These are phyloP conservation scores for Episyrphus balteatus DNA, from an alignment of 1,140 invertebrate species.

Conservation along the genomic window DNA sequence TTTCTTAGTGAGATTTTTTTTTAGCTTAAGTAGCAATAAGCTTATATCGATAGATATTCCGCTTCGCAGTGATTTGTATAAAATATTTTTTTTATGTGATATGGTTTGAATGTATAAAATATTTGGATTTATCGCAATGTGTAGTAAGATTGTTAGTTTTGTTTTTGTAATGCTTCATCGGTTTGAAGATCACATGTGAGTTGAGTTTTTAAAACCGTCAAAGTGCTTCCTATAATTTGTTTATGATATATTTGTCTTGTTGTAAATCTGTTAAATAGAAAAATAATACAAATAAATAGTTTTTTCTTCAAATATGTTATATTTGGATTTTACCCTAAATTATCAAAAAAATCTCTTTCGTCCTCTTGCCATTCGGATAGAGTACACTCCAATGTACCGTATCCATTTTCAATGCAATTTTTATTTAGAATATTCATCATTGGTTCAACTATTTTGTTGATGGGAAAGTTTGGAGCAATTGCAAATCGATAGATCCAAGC, in stretches of 20 bases:
- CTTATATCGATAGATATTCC: background rate
- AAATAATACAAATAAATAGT: background rate
- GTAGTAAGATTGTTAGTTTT: constrained; percentile 12
- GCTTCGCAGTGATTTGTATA: background rate
- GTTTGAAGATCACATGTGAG: constrained; percentile 18
- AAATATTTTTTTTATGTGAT: background rate
- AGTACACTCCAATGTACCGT: constrained; percentile 24
- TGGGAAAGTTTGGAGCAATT: constrained; percentile 24
- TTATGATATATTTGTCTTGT: constrained; percentile 35
- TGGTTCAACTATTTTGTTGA: constrained; percentile 28
- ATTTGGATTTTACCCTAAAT: constrained; percentile 13
- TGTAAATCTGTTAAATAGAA: constrained; percentile 13
- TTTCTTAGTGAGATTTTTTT: constrained; percentile 1
- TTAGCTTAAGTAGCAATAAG: too few relatives aligned
- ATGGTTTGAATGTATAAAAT: background rate
- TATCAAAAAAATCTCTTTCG: constrained; percentile 27
- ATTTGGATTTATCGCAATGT: background rate
- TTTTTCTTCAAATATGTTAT: background rate
- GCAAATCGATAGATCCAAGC: constrained; percentile 34
- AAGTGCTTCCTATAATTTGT: constrained; percentile 28
- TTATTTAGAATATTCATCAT: constrained; percentile 21
- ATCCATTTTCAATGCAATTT: constrained; percentile 20
- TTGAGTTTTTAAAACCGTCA: constrained; percentile 32
- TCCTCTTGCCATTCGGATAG: constrained; percentile 33
- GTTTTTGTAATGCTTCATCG: constrained; percentile 20